These are phyloP conservation scores for Peromyscus leucopus DNA, from an alignment of 2,113 vertebrate genomes.

Conservation along the genomic window DNA sequence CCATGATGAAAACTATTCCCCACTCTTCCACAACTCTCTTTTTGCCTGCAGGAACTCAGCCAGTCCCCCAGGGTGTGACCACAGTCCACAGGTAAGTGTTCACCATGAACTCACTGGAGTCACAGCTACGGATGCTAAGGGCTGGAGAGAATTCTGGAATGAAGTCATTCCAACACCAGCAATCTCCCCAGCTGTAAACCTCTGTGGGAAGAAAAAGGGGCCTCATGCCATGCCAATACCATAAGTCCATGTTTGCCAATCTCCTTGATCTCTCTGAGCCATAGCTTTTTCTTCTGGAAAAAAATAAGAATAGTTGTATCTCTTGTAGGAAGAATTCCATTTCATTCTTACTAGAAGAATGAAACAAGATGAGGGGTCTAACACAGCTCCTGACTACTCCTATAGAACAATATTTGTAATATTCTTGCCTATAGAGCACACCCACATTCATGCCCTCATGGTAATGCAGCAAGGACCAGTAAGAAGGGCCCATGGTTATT, in stretches of 20 bases:
- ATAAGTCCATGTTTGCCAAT: background rate
- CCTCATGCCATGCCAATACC: background rate
- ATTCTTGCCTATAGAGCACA: background rate
- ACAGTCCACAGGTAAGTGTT: background rate
- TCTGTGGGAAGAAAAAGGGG: background rate
- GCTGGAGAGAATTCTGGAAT: slow-evolving; percentile 42
- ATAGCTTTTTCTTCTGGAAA: slow-evolving; percentile 36
- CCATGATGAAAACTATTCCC: background rate
- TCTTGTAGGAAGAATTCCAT: background rate
- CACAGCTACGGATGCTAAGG: background rate
- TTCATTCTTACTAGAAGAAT: background rate
- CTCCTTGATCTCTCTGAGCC: background rate
- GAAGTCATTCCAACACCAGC: background rate
- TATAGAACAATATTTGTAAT: background rate
- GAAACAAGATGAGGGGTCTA: background rate
- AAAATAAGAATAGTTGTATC: background rate
- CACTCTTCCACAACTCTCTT: background rate
- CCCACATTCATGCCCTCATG: background rate
- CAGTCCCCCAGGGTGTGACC: background rate
- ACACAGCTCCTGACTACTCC: background rate
- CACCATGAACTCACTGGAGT: background rate
- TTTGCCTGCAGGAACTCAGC: background rate
- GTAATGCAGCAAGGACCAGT: background rate
- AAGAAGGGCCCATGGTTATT: background rate
- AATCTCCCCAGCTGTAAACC: background rate